These are phyloP conservation scores for Ophonus ardosiacus DNA, from an alignment of 2,888 invertebrate species.

Conservation along the genomic window DNA sequence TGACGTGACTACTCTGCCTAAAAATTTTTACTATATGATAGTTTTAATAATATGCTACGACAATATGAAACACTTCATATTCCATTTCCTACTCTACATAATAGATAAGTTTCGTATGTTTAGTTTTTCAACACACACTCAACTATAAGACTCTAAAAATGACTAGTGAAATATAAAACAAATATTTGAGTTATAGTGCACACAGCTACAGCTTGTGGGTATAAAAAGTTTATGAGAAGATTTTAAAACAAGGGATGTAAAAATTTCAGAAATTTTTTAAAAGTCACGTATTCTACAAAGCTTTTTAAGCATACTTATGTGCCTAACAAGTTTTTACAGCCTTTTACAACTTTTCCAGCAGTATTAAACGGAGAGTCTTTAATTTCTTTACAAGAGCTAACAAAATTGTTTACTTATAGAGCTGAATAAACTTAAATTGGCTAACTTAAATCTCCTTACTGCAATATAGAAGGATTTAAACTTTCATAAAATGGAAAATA, in stretches of 20 bases:
- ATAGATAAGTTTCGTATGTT: background rate
- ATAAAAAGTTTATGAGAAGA: constrained; percentile 9
- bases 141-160: background rate
- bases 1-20: too few relatives aligned
- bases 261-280: constrained; percentile 12
- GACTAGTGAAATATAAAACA: background rate
- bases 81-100: background rate
- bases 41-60: too few relatives aligned
- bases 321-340: constrained; percentile 10
- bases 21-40: too few relatives aligned
- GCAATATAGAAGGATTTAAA: too few relatives aligned
- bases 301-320: constrained; percentile 10
- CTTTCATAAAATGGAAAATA: too few relatives aligned
- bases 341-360: background rate
- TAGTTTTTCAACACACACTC: background rate
- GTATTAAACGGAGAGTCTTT: constrained; percentile 2
- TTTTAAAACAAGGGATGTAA: constrained; percentile 13
- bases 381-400: constrained; percentile 20
- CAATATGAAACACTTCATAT: too few relatives aligned
- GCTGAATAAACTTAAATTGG: background rate
- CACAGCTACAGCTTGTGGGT: background rate
- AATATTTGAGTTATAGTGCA: background rate
- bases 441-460: too few relatives aligned
- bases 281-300: constrained; percentile 14
- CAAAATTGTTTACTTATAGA: background rate